Base-by-base conservation (phyloP, 2,797 vertebrate genomes). In the Poeciliopsis gracilis region DNA sequence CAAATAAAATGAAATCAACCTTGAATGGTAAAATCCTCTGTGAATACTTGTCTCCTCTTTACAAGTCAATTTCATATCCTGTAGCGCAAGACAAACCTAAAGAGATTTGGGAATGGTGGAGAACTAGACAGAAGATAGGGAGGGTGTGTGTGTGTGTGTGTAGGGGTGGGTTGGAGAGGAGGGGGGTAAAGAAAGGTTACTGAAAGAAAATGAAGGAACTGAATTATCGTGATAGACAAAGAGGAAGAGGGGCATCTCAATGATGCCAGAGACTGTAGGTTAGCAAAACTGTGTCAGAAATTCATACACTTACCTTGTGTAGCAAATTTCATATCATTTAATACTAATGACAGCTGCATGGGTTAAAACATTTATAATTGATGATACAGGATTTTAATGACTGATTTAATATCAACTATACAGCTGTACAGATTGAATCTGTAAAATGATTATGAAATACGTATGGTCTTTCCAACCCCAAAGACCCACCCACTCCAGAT, bases 21-120 rank as follows among this genome's bases (percentile, higher is more conserved):
- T 92, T 93, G 91, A 94, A 92, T 91, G 85, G 86, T 73, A 81
- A 90, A 93, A 87, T 88, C 91, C 90, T 89, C 90, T 88, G 92
- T 91, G 93, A 90, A 92, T 92, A 92, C 91, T 90, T 93, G 91
- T 94, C 92, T 94, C 84, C 86, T 88, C 77, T 90, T 91, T 90
- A 93, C 93, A 92, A 94, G 90, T 94, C 92, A 93, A 93, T 94
- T 93, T 93, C 88, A 89, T 84, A 88, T 93, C 84, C 89, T 91
- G 92, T 83, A 91, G 89, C 83, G 88, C 81, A 81, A 84, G 86
- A 91, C 85, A 91, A 94, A 89, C 86, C 93, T 88, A 87, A 90
- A 92, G 92, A 94, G 93, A 92, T 91, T 91, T 92, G 82, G 75
- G 67, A 90, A 75, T 63, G 46, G 82, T 69, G 76, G 75, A 45